Evolutionary conservation across 1,140 invertebrate species (phyloP), one percentile per base, ranked within the genome.

Genomic region (Drosophila takahashii): DNA sequence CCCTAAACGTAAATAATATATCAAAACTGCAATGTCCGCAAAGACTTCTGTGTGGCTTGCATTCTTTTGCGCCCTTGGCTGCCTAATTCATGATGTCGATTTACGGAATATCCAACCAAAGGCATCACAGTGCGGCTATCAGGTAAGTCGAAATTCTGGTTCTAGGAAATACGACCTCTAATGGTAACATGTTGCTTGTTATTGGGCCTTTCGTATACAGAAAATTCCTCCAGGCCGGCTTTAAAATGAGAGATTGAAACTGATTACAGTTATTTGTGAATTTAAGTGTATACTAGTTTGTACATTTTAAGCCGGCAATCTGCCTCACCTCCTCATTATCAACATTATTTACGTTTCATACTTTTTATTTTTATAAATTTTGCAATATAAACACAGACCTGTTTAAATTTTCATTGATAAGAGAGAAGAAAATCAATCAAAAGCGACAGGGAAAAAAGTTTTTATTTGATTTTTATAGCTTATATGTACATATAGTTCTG

Each of bases 91-190:
- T 5, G 13, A 62, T 61, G 83, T 45, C 3, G 71, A 72, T 10
- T 27, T 51, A 10, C 56, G 84, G 27, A 62, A 57, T 54, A 72
- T 87, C 13, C 47, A 62, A 16, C 56, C 66, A 13, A 8, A 72
- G 32, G 66, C 39, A 26, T 13, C 83, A 11, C 53, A 84, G 22
- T 86, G 83, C n/a, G 83, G 83, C 11, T 86, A 86, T 79, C 29
- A 64, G 79, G 83, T 86, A 36, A 58, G 71, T 51, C 6, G 4
- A n/a, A 48, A 3, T n/a, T 18, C 0, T 29, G 6, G 0, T 51
- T 18, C 9, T 26, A 36, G 29, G n/a, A 26, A 9, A 48, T 2
- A 3, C 8, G 53, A 32, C 29, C 4, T n/a, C 11, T 9, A 39
- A n/a, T 4, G 4, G 13, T 11, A 58, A 41, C 34, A 34, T 15